These are phyloP conservation scores for Spermophilus dauricus DNA, from an alignment of 2,113 vertebrate species.

Conservation along the genomic window DNA sequence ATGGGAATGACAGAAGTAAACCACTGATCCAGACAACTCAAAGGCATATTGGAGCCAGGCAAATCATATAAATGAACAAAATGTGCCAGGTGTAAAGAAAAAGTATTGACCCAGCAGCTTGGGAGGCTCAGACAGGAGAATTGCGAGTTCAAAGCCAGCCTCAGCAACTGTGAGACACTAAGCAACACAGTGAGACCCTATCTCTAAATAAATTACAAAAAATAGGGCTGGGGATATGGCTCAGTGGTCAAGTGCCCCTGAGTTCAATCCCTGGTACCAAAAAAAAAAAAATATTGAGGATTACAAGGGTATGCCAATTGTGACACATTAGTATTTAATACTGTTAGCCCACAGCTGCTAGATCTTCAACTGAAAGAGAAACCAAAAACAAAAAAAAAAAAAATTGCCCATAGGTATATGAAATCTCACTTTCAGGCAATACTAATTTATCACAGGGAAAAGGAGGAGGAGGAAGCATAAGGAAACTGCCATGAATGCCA, in stretches of 20 bases:
- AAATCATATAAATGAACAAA: neutral
- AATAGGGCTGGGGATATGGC: no score
- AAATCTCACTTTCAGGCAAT: conserved; percentile 5
- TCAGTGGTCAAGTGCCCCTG: no score
- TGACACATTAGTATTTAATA: neutral
- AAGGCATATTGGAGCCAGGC: neutral
- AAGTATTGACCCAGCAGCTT: no score
- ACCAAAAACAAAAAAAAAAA: neutral
- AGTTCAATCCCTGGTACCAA: no score
- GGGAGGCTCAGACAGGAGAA: no score
- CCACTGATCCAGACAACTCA: neutral
- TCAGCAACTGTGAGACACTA: no score
- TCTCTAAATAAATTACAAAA: no score
- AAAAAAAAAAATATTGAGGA: neutral
- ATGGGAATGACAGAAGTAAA: neutral
- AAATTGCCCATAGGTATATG: neutral
- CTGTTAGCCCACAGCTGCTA: neutral
- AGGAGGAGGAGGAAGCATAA: neutral
- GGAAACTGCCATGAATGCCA: neutral
- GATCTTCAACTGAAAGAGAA: conserved; percentile 5
- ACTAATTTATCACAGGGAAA: conserved; percentile 23
- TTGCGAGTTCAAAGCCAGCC: no score
- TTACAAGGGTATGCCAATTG: neutral
- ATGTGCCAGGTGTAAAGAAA: neutral
- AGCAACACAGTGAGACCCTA: no score